Base-by-base conservation (phyloP, 1,140 invertebrate species). In the Drosophila ficusphila region DNA sequence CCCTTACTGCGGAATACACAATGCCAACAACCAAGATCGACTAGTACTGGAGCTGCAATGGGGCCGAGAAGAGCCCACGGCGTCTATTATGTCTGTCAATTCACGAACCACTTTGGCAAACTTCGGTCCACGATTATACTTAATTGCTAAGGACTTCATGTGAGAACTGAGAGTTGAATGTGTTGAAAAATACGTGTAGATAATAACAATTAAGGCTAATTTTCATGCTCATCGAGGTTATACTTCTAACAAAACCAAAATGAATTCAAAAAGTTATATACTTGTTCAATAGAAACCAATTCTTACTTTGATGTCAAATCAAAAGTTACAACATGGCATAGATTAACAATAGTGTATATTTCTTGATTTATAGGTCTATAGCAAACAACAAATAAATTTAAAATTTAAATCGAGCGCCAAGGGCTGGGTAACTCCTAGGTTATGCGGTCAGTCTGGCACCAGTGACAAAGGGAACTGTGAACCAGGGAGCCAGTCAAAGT, bases 21-120 rank as follows among this genome's bases (percentile, higher is more conserved):
- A 91, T 90, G 83, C 86, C 79, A 4, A 90, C 90, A 27, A 91
- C 86, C 6, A 91, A 89, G 61, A 91, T 91, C 60, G 90, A 91
- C 81, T 91, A 91, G 90, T 91, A 91, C 44, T 74, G 48, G 27
- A 78, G 61, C 27, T n/a, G 16, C 14, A 8, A 48, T n/a, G 38
- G 31, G 47, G 23, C 41, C 8, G 18, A 21, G 34, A 57, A 33
- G 8, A 27, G 64, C 54, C 7, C 16, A 49, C 52, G 31, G 38
- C 39, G 53, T 81, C 54, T 62, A 68, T 73, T 68, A 72, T 42
- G 41, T 36, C 53, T 53, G 81, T 85, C 81, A 85, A 85, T 81
- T 85, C 36, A 38, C 47, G 51, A 57, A 57, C 41, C 57, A 18
- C 31, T 8, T 21, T 36, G 48, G 67, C 31, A 56, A 18, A 23